Conservation (phyloP, 2,797 vertebrate genomes). For the Pelodytes ibericus region DNA sequence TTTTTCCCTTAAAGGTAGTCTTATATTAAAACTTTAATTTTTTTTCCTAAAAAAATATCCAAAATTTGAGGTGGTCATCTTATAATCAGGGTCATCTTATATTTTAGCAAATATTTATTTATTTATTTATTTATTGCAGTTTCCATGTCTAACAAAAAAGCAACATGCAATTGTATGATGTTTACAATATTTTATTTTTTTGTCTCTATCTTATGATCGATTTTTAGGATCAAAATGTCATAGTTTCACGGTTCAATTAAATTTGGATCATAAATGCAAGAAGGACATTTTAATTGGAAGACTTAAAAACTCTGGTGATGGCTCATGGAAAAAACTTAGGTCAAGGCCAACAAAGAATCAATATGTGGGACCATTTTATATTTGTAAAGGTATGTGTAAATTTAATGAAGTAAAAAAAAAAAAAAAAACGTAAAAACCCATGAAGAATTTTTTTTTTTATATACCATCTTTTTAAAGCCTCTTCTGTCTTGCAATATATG, state of each 20-base stretch:
- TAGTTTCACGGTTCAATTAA: slow-evolving; percentile 82
- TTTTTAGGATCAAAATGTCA: slow-evolving; percentile 84
- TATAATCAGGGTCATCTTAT: too few species aligned
- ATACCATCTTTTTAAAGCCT: too few species aligned
- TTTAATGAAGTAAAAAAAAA: too few species aligned
- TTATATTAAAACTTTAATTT: too few species aligned
- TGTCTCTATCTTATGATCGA: background rate
- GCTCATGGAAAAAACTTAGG: slow-evolving; percentile 92
- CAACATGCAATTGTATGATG: background rate
- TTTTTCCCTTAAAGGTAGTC: too few species aligned
- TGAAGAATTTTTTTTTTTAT: too few species aligned
- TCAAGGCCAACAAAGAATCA: slow-evolving; percentile 94
- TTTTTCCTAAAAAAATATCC: too few species aligned
- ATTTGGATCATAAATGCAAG: slow-evolving; percentile 93
- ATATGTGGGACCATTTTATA: slow-evolving; percentile 96
- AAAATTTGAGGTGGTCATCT: too few species aligned
- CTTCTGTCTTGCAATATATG: too few species aligned
- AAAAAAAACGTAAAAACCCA: too few species aligned
- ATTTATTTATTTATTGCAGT: too few species aligned
- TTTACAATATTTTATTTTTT: slow-evolving; percentile 46
- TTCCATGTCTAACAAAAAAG: background rate
- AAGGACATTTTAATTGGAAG: slow-evolving; percentile 92
- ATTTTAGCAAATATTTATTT: too few species aligned
- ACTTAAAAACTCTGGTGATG: slow-evolving; percentile 82
- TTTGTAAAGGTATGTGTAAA: slow-evolving; percentile 97